These are phyloP conservation scores for Palloptera scutellata DNA, from an alignment of 2,888 invertebrate species.

Conservation along the genomic window DNA sequence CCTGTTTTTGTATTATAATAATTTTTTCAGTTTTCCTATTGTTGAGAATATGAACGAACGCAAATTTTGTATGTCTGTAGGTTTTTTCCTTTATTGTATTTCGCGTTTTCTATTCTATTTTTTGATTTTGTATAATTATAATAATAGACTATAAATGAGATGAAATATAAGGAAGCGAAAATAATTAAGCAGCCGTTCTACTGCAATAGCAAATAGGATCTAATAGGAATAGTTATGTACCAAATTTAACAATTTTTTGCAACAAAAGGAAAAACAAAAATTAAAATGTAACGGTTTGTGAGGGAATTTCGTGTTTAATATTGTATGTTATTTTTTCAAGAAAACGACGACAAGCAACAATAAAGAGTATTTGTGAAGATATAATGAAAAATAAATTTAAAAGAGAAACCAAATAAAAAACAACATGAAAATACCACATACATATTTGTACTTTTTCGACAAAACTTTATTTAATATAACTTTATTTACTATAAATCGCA, in stretches of 20 bases:
- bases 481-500: neutral
- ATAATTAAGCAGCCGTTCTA: neutral
- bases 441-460: neutral
- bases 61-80: neutral
- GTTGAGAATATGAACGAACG: constrained; percentile 16
- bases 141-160: no score
- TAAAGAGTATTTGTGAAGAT: neutral
- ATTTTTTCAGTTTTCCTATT: constrained; percentile 35
- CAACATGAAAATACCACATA: no score
- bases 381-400: no score
- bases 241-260: neutral
- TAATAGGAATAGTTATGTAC: neutral
- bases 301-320: no score
- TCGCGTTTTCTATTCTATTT: neutral
- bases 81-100: neutral
- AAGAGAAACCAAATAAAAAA: no score
- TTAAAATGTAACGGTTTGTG: neutral
- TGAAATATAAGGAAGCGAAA: neutral
- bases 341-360: neutral
- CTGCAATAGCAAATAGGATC: no score
- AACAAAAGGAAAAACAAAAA: neutral
- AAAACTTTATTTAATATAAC: neutral
- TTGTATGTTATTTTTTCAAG: no score
- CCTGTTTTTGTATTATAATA: constrained; percentile 59
- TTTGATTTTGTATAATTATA: no score